A percentile compares a stretch with the other conserved stretches of the same genome.
phyloP scores from a whole-genome alignment of 2,797 vertebrate genomes.

The Microchirus variegatus region DNA sequence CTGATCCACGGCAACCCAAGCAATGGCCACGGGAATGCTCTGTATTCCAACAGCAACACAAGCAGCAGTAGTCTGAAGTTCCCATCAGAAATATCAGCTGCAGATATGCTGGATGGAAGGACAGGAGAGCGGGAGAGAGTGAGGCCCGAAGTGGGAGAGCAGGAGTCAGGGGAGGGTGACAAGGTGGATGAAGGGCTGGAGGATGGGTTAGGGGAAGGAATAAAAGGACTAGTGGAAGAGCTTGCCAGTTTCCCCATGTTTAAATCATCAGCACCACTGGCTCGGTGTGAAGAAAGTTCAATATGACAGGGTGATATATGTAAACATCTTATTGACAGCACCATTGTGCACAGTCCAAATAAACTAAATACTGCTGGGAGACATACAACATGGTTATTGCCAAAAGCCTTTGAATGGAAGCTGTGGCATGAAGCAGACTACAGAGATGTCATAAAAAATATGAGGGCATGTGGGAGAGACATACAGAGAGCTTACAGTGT shows the following conservation, averaged over 20 bases:
- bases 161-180: conserved; percentile 50
- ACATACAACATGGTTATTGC: conserved; percentile 32
- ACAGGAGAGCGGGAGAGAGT: conserved; percentile 62
- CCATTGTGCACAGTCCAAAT: conserved; percentile 35
- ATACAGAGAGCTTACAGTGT: background rate
- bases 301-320: conserved; percentile 73
- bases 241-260: conserved; percentile 73
- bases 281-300: conserved; percentile 88
- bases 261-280: conserved; percentile 82
- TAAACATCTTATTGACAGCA: background rate
- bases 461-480: conserved; percentile 31
- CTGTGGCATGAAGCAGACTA: conserved; percentile 41
- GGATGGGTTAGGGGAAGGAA: conserved; percentile 62
- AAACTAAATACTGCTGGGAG: conserved; percentile 23
- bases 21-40: conserved; percentile 62
- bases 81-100: conserved; percentile 59
- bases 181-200: conserved; percentile 66
- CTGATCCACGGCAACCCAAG: conserved; percentile 49
- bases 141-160: conserved; percentile 51
- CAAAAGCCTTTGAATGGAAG: conserved; percentile 51
- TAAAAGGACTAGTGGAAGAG: conserved; percentile 77
- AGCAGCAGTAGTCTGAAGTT: conserved; percentile 62
- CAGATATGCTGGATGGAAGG: conserved; percentile 63
- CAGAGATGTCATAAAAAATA: conserved; percentile 42
- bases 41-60: conserved; percentile 65